Conservation (phyloP, 2,797 vertebrate genomes). For the Gymnoscopelus microlampas region DNA sequence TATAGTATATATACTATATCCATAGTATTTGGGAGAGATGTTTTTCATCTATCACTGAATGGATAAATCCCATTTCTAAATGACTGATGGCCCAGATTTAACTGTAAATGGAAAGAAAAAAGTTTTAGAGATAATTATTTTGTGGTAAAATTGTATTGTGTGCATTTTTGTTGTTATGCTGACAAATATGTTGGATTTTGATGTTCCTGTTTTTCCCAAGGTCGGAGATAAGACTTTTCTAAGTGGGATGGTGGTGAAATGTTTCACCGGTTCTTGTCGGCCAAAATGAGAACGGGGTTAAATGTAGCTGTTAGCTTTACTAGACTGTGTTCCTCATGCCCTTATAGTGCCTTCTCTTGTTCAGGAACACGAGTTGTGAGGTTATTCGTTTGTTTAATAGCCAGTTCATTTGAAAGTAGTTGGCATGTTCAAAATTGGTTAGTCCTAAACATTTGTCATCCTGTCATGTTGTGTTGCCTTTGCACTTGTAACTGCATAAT, state of each 20-base stretch:
- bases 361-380: constrained; percentile 19
- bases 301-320: constrained; percentile 13
- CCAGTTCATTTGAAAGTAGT: not conserved
- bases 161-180: not conserved
- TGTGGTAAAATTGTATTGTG: not conserved
- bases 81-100: not conserved
- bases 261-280: constrained; percentile 8
- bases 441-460: not conserved
- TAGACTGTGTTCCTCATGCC: constrained; percentile 14
- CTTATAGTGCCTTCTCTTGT: constrained; percentile 57
- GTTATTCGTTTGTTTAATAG: not conserved
- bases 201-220: not conserved
- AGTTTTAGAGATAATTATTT: not conserved
- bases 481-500: constrained; percentile 44
- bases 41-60: not conserved
- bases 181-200: not conserved
- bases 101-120: not conserved
- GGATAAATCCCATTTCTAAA: not conserved
- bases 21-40: not conserved
- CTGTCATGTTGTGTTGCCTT: constrained; percentile 22
- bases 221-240: constrained; percentile 21
- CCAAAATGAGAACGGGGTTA: constrained; percentile 33
- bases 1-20: too few species aligned
- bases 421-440: not conserved
- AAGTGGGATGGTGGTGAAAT: not conserved